Percentiles rank a stretch among this genome's conserved stretches.
phyloP scores from a whole-genome alignment of 2,113 vertebrate species.

The Rhinolophus sinicus region DNA sequence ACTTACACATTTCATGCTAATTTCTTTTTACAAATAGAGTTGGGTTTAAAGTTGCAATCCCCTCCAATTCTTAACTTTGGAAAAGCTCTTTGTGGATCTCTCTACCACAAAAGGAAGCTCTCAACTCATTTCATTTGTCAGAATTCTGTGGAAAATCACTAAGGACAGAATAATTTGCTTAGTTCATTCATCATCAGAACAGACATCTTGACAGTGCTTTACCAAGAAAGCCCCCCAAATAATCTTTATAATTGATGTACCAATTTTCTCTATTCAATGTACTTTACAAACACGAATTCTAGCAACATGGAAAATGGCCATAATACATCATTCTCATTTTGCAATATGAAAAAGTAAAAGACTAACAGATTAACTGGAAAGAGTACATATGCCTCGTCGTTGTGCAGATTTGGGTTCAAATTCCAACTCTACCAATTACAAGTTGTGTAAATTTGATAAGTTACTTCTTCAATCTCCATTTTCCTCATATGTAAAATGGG shows the following conservation, averaged over 20 bases:
- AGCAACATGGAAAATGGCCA: conserved; percentile 34
- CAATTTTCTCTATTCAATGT: background rate
- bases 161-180: conserved; percentile 17
- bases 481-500: conserved; percentile 27
- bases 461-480: conserved; percentile 44
- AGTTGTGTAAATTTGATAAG: background rate
- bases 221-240: background rate
- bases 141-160: conserved; percentile 29
- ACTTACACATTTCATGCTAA: conserved; percentile 33
- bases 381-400: background rate
- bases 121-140: conserved; percentile 43
- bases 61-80: background rate
- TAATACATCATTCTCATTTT: conserved; percentile 35
- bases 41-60: conserved; percentile 52
- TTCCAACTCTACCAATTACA: background rate
- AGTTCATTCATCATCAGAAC: conserved; percentile 16
- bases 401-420: background rate
- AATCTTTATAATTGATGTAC: background rate
- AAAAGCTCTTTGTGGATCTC: conserved; percentile 42
- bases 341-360: conserved; percentile 33
- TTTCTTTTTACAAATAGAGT: conserved; percentile 46
- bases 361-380: conserved; percentile 8
- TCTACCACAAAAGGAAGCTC: conserved; percentile 32
- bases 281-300: conserved; percentile 28
- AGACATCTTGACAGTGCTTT: background rate